Base-by-base conservation (phyloP, 2,888 invertebrate species). In the Caenorhabditis virilis region DNA sequence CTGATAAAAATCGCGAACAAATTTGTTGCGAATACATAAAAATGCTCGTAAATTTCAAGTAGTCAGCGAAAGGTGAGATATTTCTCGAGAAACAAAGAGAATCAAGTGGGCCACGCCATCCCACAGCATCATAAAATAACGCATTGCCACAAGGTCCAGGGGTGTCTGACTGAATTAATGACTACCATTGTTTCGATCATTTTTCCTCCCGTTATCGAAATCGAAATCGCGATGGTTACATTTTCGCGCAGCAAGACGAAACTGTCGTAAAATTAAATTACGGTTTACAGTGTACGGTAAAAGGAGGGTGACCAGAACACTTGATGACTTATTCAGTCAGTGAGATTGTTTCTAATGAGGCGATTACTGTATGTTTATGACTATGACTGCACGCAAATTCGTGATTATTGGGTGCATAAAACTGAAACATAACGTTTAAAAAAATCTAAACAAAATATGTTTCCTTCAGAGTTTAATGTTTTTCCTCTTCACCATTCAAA, bases 31-130 rank as follows among this genome's bases (percentile, higher is more conserved):
- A n/a, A n/a, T n/a, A n/a, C n/a, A 52, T 53, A 27, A 54, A 45
- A 54, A 53, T 60, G 60, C 60, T 60, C 60, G 60, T 60, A 60
- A 60, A 60, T 60, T 60, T 60, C 54, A 49, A 60, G 53, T 53
- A 49, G 53, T 54, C 50, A 52, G 59, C 47, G 46, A 48, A 53
- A 20, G 36, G 48, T 38, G 53, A 53, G 52, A 48, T 53, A 49
- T 59, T 52, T 53, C 53, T 52, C 52, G 53, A 59, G 25, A 30
- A 30, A 30, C 6, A 13, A 30, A 30, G 30, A 30, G 30, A 30
- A 30, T 6, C 6, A 30, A 9, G 41, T 46, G 60, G 50, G n/a
- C n/a, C n/a, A n/a, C n/a, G n/a, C n/a, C n/a, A n/a, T n/a, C n/a
- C n/a, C n/a, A n/a, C n/a, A n/a, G 53, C 59, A 59, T 59, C n/a